Conservation (phyloP, 1,140 invertebrate species). For the Lineus longissimus region DNA sequence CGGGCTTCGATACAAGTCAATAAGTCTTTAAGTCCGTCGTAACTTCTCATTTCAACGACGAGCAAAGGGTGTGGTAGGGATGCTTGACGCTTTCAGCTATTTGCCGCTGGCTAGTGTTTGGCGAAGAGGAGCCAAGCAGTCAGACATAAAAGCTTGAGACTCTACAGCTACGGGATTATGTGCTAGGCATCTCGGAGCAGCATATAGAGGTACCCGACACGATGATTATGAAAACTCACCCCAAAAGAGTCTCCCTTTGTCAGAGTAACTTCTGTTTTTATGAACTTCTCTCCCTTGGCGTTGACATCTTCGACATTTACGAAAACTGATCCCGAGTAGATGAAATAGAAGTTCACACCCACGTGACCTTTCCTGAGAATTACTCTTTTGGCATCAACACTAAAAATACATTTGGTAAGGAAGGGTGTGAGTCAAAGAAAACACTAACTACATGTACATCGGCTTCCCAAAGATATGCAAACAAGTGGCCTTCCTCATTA, state of each 20-base stretch:
- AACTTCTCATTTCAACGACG: no score
- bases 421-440: neutral
- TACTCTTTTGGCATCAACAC: constrained; percentile 33
- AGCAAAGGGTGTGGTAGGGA: no score
- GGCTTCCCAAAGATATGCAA: neutral
- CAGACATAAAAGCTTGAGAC: no score
- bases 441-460: neutral
- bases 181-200: no score
- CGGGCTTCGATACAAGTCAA: no score
- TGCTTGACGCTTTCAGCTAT: no score
- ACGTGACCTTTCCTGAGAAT: constrained; percentile 42
- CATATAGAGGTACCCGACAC: no score
- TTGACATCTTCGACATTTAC: constrained; percentile 35
- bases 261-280: constrained; percentile 34
- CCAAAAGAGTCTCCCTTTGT: constrained; percentile 41
- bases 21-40: no score
- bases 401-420: constrained; percentile 17
- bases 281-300: constrained; percentile 27
- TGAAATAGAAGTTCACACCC: constrained; percentile 45
- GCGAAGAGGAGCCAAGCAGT: no score
- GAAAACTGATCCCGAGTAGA: constrained; percentile 44
- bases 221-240: constrained; percentile 19
- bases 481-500: neutral
- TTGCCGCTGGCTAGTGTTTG: no score
- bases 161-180: no score